Evolutionary conservation across 2,113 vertebrate genomes (phyloP), one percentile per base, ranked within the genome.

Genomic region (Oreochromis niloticus): DNA sequence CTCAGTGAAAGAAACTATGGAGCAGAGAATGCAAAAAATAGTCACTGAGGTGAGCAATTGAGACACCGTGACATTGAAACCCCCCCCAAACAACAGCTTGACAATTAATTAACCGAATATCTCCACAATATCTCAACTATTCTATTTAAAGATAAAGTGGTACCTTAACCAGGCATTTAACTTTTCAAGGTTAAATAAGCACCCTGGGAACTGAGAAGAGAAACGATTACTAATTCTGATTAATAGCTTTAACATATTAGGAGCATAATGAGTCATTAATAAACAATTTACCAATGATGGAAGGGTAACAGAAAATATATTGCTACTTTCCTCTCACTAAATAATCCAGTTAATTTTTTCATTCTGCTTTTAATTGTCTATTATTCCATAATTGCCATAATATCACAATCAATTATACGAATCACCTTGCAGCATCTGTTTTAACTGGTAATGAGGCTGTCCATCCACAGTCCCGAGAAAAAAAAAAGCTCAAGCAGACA

Each of bases 181-280:
- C 66, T 73, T 68, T 85, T 80, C 85, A 90, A 90, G 80, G 88
- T 89, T 91, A 90, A 85, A 86, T 75, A 86, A 87, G 89, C 88
- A 90, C 71, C 63, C 32, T 87, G 83, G 83, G 88, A 91, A 88
- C 4, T 19, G 82, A 56, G 85, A 91, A 90, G 86, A 92, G 55
- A 75, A 63, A 91, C 84, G 81, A 83, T 95, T 87, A 90, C 88
- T 81, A 91, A 92, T 90, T 90, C 86, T 94, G 90, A 94, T 93
- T 81, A 93, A 93, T 93, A 88, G 56, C 88, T 91, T 93, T 75
- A 75, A 46, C 41, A 75, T 75, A 75, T 75, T 75, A 75, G 43
- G 41, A 75, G 14, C 41, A 17, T 48, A 75, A 75, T 75, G 14
- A 75, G 24, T 46, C 68, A 75, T 75, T 75, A 75, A 30, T 75